phyloP scores from a whole-genome alignment of 2,113 vertebrate genomes.

The Megaceryle maxima region DNA sequence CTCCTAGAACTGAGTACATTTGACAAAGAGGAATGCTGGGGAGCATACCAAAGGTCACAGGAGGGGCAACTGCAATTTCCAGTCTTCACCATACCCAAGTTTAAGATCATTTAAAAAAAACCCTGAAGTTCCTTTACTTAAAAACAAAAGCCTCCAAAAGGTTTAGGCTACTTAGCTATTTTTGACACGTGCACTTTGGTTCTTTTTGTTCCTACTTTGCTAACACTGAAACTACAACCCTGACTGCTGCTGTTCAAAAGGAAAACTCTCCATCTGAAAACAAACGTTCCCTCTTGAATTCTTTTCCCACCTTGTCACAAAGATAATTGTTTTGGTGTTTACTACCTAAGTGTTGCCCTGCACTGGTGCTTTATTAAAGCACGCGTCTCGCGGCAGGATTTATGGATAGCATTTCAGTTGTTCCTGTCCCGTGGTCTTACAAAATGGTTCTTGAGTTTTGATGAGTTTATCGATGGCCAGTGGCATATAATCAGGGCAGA shows the following conservation, averaged over 20 bases:
- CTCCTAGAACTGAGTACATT: slow-evolving; percentile 30
- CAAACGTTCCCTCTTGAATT: neutral
- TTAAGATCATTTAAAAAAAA: neutral
- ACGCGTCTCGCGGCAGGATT: neutral
- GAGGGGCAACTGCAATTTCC: slow-evolving; percentile 18
- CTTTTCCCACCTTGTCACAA: neutral
- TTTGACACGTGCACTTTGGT: neutral
- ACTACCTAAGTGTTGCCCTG: neutral
- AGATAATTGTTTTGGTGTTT: neutral
- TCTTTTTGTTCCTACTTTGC: neutral
- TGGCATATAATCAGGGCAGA: neutral
- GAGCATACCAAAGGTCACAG: slow-evolving; percentile 33
- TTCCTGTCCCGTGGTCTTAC: neutral
- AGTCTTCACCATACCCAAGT: neutral
- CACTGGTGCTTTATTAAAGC: neutral
- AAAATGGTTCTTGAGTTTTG: neutral
- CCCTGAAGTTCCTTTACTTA: neutral
- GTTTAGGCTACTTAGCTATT: neutral
- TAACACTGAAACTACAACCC: neutral
- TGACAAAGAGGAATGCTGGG: slow-evolving; percentile 7
- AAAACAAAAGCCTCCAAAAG: neutral
- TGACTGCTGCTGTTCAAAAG: neutral
- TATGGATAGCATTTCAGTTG: neutral
- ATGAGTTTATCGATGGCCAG: neutral
- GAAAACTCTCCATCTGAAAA: neutral